Percentiles rank a stretch among this genome's conserved stretches.
Conservation (phyloP, 2,888 invertebrate genomes). For the Idaea aversata region DNA sequence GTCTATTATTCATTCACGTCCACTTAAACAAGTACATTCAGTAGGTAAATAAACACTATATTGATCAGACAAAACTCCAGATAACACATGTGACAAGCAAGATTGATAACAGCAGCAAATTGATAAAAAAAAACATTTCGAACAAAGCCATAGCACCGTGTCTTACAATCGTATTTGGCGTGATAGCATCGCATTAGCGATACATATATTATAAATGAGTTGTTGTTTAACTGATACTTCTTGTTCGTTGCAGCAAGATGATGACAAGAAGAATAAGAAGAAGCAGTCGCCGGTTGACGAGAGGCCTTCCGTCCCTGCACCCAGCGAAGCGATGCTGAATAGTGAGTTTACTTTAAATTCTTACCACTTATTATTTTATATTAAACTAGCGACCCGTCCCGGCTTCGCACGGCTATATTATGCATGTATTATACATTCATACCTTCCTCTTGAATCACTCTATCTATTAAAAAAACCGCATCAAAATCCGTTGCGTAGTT, state of each 20-base stretch:
- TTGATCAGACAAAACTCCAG: conserved; percentile 61
- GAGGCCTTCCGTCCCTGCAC: conserved; percentile 69
- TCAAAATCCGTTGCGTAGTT: too few relatives aligned
- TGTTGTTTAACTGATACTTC: conserved; percentile 57
- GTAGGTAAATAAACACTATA: conserved; percentile 40
- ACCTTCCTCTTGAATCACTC: too few relatives aligned
- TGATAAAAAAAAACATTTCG: conserved; percentile 49
- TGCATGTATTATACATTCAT: too few relatives aligned
- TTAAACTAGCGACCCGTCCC: too few relatives aligned
- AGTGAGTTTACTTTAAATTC: conserved; percentile 50
- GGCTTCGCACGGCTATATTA: too few relatives aligned
- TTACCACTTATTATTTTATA: neutral
- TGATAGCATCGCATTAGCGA: conserved; percentile 11
- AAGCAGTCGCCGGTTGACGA: conserved; percentile 73
- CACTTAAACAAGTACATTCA: neutral
- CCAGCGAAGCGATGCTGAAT: conserved; percentile 77
- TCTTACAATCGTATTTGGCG: conserved; percentile 17
- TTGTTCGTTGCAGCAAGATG: conserved; percentile 65
- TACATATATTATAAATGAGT: conserved; percentile 26
- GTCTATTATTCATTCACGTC: conserved; percentile 17
- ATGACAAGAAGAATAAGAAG: conserved; percentile 75
- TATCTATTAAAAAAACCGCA: too few relatives aligned
- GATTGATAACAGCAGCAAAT: conserved; percentile 59
- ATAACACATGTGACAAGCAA: conserved; percentile 56
- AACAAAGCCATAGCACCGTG: neutral